Evolutionary conservation across 2,888 invertebrate species (phyloP), one percentile per base, ranked within the genome.

Genomic region (Drosophila limbata): DNA sequence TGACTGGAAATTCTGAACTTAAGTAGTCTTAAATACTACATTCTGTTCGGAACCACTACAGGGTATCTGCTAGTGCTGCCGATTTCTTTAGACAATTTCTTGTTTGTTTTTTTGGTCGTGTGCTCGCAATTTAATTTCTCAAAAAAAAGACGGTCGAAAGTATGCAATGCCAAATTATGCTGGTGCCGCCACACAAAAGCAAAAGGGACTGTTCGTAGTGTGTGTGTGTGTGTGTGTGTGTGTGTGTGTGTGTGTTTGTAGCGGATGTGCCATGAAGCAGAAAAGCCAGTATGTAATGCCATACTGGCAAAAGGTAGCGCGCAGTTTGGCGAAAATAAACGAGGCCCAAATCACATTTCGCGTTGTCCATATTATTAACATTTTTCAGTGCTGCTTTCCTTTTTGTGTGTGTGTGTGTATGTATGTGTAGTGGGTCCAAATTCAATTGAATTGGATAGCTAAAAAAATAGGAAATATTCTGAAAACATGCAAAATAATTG

Each of bases 131-230:
- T 83, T 72, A 73, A 83, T 69, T 82, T 80, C 61, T 56, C 47
- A 17, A 50, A 35, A 47, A 50, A 50, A 70, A 52, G 59, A 44
- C 85, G 59, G 84, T 77, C 55, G 55, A 83, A 88, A 88, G 87
- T 82, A 82, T 86, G 81, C 81, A 88, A 88, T 80, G 87, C 64
- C 53, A 83, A 82, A 82, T 82, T 86, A 52, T 83, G 73, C 80
- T 47, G 39, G 48, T 60, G 61, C 45, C 44, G 44, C 44, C 31
- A 31, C 33, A 48, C 21, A 53, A 42, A 53, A n/a, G 44, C 37
- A 21, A 8, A 8, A 47, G 15, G 6, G n/a, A 13, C 33, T 50
- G 19, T 3, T 33, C 4, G 15, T 17, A 15, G n/a, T 31, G 40
- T 19, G 59, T 28, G 31, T 63, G 62, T 47, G 21, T 21, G 21